Evolutionary conservation across 2,888 invertebrate genomes (phyloP).

Genomic region (Nomada ruficornis): DNA sequence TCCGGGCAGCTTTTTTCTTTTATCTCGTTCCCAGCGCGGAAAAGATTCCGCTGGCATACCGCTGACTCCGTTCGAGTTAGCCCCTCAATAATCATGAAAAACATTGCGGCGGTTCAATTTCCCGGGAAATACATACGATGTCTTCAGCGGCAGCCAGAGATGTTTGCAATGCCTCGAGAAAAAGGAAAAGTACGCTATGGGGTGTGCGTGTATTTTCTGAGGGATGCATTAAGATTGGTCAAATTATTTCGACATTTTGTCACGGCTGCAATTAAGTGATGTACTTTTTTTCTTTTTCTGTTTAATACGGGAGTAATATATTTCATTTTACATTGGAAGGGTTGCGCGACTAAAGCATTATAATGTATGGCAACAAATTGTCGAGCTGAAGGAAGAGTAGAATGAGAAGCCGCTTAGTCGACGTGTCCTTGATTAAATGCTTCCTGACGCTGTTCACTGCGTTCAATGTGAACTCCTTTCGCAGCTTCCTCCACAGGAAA

Average conservation of each 20-base stretch:
- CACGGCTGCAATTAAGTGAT: background rate
- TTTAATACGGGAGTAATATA: background rate
- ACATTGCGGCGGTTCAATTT: slow-evolving; percentile 54
- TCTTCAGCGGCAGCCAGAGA: slow-evolving; percentile 5
- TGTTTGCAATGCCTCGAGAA: background rate
- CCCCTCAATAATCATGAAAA: slow-evolving; percentile 66
- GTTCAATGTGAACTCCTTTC: slow-evolving; percentile 7
- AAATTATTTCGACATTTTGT: background rate
- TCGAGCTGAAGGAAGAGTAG: background rate
- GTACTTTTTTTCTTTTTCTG: background rate
- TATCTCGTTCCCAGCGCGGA: slow-evolving; percentile 35
- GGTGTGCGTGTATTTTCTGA: no score
- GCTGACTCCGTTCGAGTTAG: slow-evolving; percentile 58
- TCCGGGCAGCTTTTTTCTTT: slow-evolving; percentile 26
- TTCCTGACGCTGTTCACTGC: slow-evolving; percentile 16
- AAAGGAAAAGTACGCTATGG: background rate
- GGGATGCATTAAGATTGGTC: no score
- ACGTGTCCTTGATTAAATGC: slow-evolving; percentile 28
- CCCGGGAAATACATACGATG: slow-evolving; percentile 42
- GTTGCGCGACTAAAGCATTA: background rate
- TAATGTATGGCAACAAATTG: slow-evolving; percentile 12
- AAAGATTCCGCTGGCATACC: slow-evolving; percentile 65
- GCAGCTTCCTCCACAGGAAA: slow-evolving; percentile 1
- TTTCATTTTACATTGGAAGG: background rate
- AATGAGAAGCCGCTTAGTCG: slow-evolving; percentile 9